Percentiles rank a stretch among this genome's conserved stretches.
Evolutionary conservation across 2,888 invertebrate species (phyloP).

Genomic region (Ormia ochracea): DNA sequence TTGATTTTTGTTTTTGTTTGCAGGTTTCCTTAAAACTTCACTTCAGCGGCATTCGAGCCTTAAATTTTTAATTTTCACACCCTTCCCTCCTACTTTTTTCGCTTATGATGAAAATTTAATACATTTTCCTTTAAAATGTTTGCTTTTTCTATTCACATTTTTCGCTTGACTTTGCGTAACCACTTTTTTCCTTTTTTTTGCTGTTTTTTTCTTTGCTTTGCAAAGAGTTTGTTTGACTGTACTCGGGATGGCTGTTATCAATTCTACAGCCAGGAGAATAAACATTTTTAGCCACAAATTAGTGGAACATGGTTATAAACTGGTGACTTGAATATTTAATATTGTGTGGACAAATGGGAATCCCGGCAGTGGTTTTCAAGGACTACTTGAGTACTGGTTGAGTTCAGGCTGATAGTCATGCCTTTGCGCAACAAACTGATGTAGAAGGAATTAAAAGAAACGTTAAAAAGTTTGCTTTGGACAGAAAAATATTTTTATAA

Average conservation of each 20-base stretch:
- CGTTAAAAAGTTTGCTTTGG: too few species aligned
- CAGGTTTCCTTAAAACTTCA: neutral
- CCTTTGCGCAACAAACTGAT: neutral
- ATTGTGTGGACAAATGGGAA: neutral
- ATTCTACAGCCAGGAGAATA: constrained; percentile 9
- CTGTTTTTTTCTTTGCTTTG: neutral
- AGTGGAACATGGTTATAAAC: constrained; percentile 22
- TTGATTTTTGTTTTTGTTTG: constrained; percentile 23
- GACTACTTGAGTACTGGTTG: neutral
- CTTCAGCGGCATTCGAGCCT: neutral
- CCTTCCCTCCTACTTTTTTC: neutral
- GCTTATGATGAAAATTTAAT: constrained; percentile 21
- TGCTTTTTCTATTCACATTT: neutral
- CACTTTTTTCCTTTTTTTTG: neutral
- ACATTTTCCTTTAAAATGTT: too few species aligned
- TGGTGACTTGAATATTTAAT: constrained; percentile 12
- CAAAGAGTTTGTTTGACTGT: neutral
- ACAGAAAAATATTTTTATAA: too few species aligned
- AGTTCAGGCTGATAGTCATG: neutral
- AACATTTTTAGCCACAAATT: constrained; percentile 43
- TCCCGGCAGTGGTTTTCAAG: neutral
- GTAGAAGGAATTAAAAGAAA: neutral
- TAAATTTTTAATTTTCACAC: neutral
- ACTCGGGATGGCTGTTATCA: constrained; percentile 7
- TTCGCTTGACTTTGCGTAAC: too few species aligned